Percentiles rank a stretch among this genome's conserved stretches.
These are phyloP conservation scores for Synanceia verrucosa DNA, from an alignment of 2,797 vertebrate genomes.

Conservation along the genomic window DNA sequence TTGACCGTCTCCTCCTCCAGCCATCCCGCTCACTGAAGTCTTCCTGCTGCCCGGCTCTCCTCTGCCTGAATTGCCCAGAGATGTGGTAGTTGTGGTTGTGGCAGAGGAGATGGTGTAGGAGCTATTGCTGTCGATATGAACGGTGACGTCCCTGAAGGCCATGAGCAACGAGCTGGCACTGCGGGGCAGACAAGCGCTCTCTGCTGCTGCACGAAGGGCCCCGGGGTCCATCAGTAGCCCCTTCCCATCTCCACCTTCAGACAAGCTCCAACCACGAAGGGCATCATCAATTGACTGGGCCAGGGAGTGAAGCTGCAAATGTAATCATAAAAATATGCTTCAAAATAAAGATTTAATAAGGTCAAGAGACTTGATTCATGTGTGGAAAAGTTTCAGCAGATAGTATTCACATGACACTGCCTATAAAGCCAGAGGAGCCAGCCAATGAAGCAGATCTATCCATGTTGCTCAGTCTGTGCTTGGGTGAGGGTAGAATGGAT, in stretches of 20 bases:
- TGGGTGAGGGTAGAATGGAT: not conserved
- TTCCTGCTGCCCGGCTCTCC: conserved; percentile 74
- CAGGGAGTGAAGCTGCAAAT: conserved; percentile 91
- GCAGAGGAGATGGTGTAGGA: conserved; percentile 93
- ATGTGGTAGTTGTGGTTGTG: conserved; percentile 90
- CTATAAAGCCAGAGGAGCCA: not conserved
- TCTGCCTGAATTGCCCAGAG: conserved; percentile 84
- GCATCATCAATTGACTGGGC: conserved; percentile 98
- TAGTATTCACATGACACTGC: conserved; percentile 6
- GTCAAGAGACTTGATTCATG: conserved; percentile 4
- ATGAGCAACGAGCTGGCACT: conserved; percentile 97
- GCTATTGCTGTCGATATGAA: conserved; percentile 97
- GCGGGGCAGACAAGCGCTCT: conserved; percentile 85
- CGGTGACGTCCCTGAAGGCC: conserved; percentile 97
- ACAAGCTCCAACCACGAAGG: conserved; percentile 94
- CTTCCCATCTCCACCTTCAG: conserved; percentile 83
- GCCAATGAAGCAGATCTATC: not conserved
- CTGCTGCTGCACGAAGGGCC: conserved; percentile 79
- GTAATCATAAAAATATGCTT: conserved; percentile 3
- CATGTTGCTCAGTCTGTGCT: not conserved
- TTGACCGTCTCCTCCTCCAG: conserved; percentile 48
- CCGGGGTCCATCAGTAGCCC: conserved; percentile 83
- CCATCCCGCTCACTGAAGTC: conserved; percentile 60
- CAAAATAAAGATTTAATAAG: conserved; percentile 24
- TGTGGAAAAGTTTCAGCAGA: not conserved